A percentile compares a stretch with the other conserved stretches of the same genome.
These are phyloP conservation scores for Lichenostomus cassidix DNA, from an alignment of 2,113 vertebrate species.

Conservation along the genomic window DNA sequence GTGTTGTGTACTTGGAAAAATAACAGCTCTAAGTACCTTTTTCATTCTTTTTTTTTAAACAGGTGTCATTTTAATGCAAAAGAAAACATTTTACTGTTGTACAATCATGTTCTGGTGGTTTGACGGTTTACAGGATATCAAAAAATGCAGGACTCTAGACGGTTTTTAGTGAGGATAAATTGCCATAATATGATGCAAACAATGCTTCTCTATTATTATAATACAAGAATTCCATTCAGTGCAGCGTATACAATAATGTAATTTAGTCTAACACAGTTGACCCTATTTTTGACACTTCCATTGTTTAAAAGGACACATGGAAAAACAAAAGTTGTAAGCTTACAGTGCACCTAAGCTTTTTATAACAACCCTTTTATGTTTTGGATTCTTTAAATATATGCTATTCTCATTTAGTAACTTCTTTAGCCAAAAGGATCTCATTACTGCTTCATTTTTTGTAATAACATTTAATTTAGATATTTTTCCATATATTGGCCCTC, in stretches of 20 bases:
- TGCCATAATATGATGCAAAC: conserved; percentile 81
- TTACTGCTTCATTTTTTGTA: conserved; percentile 91
- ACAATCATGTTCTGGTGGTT: conserved; percentile 88
- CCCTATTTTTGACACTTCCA: conserved; percentile 82
- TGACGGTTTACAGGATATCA: conserved; percentile 82
- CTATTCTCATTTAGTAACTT: conserved; percentile 86
- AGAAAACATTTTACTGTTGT: conserved; percentile 81
- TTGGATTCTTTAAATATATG: conserved; percentile 82
- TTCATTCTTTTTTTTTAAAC: conserved; percentile 62
- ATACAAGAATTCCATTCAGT: conserved; percentile 76
- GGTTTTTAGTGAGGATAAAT: conserved; percentile 78
- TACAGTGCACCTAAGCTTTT: conserved; percentile 87
- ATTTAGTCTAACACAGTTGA: conserved; percentile 79
- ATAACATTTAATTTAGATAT: conserved; percentile 90
- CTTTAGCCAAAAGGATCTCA: conserved; percentile 88
- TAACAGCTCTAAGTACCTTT: conserved; percentile 80
- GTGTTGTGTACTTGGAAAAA: conserved; percentile 84
- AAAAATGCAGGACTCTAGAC: conserved; percentile 75
- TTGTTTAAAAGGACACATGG: conserved; percentile 80
- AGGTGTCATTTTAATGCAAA: conserved; percentile 78
- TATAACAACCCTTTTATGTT: conserved; percentile 78
- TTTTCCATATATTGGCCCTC: conserved; percentile 88
- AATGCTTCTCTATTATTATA: conserved; percentile 77
- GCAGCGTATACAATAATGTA: conserved; percentile 75
- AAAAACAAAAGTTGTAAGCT: conserved; percentile 78